These are phyloP conservation scores for Haliclona indistincta DNA, from an alignment of 37 sponge, comb jelly and placozoan species.

Conservation along the genomic window DNA sequence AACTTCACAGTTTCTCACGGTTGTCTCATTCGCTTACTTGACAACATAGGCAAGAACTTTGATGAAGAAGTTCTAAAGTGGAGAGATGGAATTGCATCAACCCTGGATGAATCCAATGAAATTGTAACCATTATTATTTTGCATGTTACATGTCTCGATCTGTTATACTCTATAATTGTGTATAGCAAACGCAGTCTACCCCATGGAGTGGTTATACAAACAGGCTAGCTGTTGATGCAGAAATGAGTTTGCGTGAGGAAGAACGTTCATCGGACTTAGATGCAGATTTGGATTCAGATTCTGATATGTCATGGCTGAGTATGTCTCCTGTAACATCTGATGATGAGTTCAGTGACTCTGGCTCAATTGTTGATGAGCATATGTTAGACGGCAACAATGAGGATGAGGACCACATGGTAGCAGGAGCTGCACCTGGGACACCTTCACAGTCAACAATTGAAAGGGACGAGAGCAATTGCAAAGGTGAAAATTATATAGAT, in stretches of 20 bases:
- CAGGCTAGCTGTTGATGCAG: too few relatives aligned
- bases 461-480: too few relatives aligned
- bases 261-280: neutral
- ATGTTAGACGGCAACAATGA: too few relatives aligned
- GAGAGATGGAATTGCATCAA: neutral
- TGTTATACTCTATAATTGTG: neutral
- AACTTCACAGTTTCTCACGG: slow-evolving; percentile 10
- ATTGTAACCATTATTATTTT: neutral
- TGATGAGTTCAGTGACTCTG: too few relatives aligned
- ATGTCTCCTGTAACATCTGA: neutral
- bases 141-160: neutral
- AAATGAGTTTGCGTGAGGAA: too few relatives aligned
- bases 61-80: neutral
- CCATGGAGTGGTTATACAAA: neutral
- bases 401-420: too few relatives aligned
- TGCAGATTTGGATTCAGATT: neutral
- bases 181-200: too few relatives aligned
- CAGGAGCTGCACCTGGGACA: too few relatives aligned
- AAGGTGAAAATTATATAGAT: too few relatives aligned
- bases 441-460: too few relatives aligned
- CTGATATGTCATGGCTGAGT: neutral
- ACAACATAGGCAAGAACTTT: neutral
- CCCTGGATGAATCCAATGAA: neutral
- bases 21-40: slow-evolving; percentile 3
- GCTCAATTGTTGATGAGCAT: too few relatives aligned